Evolutionary conservation across 2,797 vertebrate species (phyloP), one percentile per base, ranked within the genome.

Genomic region (Eurystomus glaucurus): DNA sequence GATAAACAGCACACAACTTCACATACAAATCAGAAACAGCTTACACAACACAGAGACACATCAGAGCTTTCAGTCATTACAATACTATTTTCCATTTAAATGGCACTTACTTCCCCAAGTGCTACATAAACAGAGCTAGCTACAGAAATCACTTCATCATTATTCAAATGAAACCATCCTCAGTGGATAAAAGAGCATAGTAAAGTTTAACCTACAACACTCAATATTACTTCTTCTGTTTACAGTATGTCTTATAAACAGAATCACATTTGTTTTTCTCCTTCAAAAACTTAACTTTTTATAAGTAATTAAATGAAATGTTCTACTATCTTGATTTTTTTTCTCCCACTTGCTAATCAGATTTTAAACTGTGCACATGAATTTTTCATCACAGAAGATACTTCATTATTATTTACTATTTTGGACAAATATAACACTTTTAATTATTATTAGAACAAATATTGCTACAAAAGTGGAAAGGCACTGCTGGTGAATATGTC

Each of bases 51-150:
- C 28, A 78, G 50, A 82, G 37, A 66, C 48, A 50, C 33, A 37
- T 7, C 25, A 50, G 54, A 50, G n/a, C 29, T 79, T 94, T 95
- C 55, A 90, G 43, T 43, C 18, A 85, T 68, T 90, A 51, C n/a
- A 71, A n/a, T 50, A n/a, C 17, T 85, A 22, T 88, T 90, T 93
- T 82, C 61, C 75, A 68, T 91, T 87, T 92, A 79, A 81, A 75
- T 60, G 64, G 26, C 29, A 89, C 33, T 35, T 88, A 29, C 12
- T 66, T 13, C 8, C 14, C 16, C 21, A 60, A 48, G 13, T 88
- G 90, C 60, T 76, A 41, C 28, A 12, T 43, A 71, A 85, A 22
- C 26, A 61, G 29, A 41, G 29, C 18, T 71, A 82, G 39, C 52
- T 88, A 51, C 43, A 83, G 51, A 71, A 94, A 74, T 83, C 35